phyloP scores from a whole-genome alignment of 2,113 vertebrate genomes.

The Pterocles orientalis region DNA sequence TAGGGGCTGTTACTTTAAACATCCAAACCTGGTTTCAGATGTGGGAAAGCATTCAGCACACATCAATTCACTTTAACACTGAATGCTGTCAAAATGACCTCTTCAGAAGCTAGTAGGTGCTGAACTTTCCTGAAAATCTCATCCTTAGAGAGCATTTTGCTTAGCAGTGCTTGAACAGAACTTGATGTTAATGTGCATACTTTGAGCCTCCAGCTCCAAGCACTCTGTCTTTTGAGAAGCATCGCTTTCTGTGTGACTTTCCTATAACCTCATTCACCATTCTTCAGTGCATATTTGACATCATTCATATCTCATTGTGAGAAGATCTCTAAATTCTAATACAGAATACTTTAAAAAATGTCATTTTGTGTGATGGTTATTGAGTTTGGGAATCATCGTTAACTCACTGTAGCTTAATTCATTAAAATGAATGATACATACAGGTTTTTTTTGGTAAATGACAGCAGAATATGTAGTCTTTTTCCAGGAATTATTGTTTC shows the following conservation, averaged over 20 bases:
- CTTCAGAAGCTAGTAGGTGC: neutral
- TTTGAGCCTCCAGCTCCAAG: neutral
- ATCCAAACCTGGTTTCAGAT: neutral
- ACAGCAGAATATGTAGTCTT: neutral
- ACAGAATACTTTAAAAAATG: neutral
- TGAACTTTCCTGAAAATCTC: neutral
- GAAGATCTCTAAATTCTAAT: constrained; percentile 34
- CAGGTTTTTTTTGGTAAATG: neutral
- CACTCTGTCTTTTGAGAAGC: neutral
- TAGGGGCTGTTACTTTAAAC: neutral
- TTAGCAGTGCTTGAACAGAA: neutral
- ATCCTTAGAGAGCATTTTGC: neutral
- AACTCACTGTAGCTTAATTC: constrained; percentile 1
- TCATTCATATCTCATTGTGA: constrained; percentile 33
- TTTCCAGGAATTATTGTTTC: neutral
- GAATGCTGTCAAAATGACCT: neutral
- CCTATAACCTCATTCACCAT: constrained; percentile 20
- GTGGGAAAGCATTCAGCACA: neutral
- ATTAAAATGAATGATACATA: neutral
- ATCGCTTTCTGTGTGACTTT: constrained; percentile 9
- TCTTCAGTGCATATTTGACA: constrained; percentile 18
- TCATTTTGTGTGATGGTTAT: constrained; percentile 3
- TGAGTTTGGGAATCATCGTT: constrained; percentile 8
- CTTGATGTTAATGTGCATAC: neutral
- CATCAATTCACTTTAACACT: neutral